Percentiles rank a stretch among this genome's conserved stretches.
Evolutionary conservation across 2,797 vertebrate genomes (phyloP).

Genomic region (Notolepis coatsorum): DNA sequence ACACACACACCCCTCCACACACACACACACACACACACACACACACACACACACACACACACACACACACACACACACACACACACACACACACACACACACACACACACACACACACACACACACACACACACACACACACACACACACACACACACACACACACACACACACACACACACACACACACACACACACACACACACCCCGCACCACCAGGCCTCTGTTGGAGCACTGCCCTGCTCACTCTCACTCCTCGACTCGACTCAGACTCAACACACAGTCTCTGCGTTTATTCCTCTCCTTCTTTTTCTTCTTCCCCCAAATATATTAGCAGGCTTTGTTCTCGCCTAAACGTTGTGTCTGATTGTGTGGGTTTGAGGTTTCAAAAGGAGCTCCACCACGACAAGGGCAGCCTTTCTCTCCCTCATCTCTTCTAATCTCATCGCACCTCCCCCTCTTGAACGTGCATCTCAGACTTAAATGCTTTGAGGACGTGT

Average conservation of each 20-base stretch:
- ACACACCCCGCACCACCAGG: constrained; percentile 70
- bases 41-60: no score
- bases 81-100: no score
- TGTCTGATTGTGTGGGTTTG: constrained; percentile 71
- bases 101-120: no score
- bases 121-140: no score
- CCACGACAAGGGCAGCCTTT: constrained; percentile 62
- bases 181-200: no score
- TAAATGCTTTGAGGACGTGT: constrained; percentile 33
- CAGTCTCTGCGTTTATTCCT: constrained; percentile 19
- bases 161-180: no score
- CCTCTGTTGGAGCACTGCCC: constrained; percentile 71
- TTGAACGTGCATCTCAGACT: constrained; percentile 39
- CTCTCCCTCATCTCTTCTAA: constrained; percentile 48
- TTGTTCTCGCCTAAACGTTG: constrained; percentile 79
- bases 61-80: no score
- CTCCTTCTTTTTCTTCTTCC: constrained; percentile 47
- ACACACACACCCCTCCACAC: no score
- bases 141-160: no score
- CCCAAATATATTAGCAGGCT: constrained; percentile 75
- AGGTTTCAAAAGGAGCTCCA: constrained; percentile 61
- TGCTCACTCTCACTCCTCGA: constrained; percentile 71
- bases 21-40: no score
- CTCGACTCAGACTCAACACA: constrained; percentile 48
- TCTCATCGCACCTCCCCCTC: constrained; percentile 56